phyloP scores from a whole-genome alignment of 2,113 vertebrate species.

The Oxyura jamaicensis region DNA sequence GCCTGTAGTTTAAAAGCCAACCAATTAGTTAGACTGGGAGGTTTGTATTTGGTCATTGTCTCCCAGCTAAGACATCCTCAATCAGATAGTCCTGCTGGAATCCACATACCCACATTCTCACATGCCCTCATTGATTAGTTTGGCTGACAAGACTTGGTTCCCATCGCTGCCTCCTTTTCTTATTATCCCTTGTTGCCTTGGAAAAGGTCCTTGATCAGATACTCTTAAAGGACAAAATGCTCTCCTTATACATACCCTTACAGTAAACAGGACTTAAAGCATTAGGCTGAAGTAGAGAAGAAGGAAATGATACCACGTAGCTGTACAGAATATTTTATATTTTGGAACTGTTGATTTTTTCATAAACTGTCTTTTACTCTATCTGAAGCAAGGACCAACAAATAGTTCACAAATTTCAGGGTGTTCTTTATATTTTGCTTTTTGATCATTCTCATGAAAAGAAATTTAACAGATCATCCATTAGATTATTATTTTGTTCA shows the following conservation, averaged over 20 bases:
- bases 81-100: neutral
- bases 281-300: neutral
- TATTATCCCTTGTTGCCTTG: neutral
- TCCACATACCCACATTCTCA: neutral
- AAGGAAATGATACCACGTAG: neutral
- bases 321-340: neutral
- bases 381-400: neutral
- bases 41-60: neutral
- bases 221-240: neutral
- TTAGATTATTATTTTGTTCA: neutral
- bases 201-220: neutral
- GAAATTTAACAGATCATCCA: neutral
- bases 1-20: neutral
- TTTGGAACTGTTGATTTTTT: neutral
- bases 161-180: neutral
- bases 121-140: neutral
- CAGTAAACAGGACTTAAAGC: neutral
- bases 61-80: neutral
- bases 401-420: neutral
- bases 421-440: neutral
- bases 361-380: neutral
- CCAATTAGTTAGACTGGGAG: neutral
- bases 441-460: neutral
- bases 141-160: neutral
- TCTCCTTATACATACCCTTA: neutral